Percentiles rank a stretch among this genome's conserved stretches.
Evolutionary conservation across 2,888 invertebrate species (phyloP).

Genomic region (Mycogona germanica): DNA sequence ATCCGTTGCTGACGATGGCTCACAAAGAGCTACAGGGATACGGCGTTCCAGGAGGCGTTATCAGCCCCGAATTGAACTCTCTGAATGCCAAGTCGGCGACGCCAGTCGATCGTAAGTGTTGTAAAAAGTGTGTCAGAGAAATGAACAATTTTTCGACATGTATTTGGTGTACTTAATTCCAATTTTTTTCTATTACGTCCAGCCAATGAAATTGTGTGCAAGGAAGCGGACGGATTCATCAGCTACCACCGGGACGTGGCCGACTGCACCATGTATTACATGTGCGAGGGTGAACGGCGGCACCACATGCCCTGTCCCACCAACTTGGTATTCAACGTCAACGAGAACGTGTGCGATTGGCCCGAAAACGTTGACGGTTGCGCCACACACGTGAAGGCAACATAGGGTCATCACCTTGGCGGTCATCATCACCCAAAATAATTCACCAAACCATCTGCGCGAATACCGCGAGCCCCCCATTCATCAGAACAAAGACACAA

Average conservation of each 20-base stretch:
- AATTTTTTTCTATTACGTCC: constrained; percentile 20
- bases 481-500: no score
- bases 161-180: background rate
- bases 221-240: constrained; percentile 89
- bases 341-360: constrained; percentile 93
- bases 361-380: constrained; percentile 89
- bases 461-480: no score
- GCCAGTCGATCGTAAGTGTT: background rate
- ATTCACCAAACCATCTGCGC: no score
- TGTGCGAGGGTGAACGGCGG: constrained; percentile 90
- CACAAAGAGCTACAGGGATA: constrained; percentile 72
- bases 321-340: constrained; percentile 82
- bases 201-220: constrained; percentile 81
- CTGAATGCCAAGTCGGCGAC: background rate
- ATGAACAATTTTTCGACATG: background rate
- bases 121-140: background rate
- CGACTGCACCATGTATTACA: constrained; percentile 88
- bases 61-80: no score
- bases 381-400: no score
- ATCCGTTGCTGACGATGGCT: constrained; percentile 76
- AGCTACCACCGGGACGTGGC: constrained; percentile 82
- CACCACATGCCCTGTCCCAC: constrained; percentile 93
- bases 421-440: no score
- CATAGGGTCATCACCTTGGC: no score
- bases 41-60: constrained; percentile 48